Base-by-base conservation (phyloP, 1,140 invertebrate species). In the Zeugodacus cucurbitae region DNA sequence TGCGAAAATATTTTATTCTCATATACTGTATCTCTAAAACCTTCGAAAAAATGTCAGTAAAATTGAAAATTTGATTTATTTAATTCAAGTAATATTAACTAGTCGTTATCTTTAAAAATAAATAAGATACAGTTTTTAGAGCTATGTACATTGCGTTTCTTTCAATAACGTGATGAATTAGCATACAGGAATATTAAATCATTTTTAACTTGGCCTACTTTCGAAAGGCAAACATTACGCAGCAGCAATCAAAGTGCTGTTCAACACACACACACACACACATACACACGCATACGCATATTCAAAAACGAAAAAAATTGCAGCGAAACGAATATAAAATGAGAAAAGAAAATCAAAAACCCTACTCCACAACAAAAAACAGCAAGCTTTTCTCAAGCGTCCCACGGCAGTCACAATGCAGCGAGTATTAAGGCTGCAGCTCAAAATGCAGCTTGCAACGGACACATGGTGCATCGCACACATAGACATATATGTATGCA, bases 121-220 rank as follows among this genome's bases (percentile, higher is more conserved):
- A 44, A 11, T 11, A 48, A 48, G 14, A 10, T 48, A 11, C 1
- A 11, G 8, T 8, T 54, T 54, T 44, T 54, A 54, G 11, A 3
- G 48, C 17, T 54, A 54, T n/a, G n/a, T n/a, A n/a, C 14, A 54
- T 54, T 17, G 14, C 17, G 1, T 20, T 54, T 54, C n/a, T n/a
- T 20, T 17, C 48, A 54, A 17, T 54, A 17, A 54, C 14, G 58
- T n/a, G 8, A 29, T 11, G 14, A 26, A 64, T 87, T 14, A 44
- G 59, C 37, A 32, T 64, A 91, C 91, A 90, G 90, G 89, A 85
- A 89, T 90, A 91, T 91, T 92, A 92, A 92, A 92, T 92, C 91
- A 92, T 91, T 92, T 92, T 92, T 92, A 91, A 91, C 90, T 92
- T 92, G 91, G 91, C 91, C 91, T 92, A 92, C 91, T 86, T 90